A percentile compares a stretch with the other conserved stretches of the same genome.
phyloP scores from a whole-genome alignment of 2,113 vertebrate genomes.

The Micromys minutus region DNA sequence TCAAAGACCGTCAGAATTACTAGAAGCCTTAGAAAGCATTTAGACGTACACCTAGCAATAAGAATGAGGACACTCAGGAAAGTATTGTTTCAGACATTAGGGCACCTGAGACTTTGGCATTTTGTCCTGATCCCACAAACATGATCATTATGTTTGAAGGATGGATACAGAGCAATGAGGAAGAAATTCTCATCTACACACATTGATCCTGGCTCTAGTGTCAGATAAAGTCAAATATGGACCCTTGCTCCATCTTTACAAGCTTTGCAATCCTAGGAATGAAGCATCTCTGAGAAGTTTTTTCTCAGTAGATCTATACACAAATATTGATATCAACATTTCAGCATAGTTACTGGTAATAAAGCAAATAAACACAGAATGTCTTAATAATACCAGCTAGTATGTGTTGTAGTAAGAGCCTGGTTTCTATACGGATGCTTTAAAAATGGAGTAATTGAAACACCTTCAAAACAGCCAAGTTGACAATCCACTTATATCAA shows the following conservation, averaged over 20 bases:
- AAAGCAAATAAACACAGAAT: neutral
- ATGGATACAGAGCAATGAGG: neutral
- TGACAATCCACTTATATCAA: conserved; percentile 52
- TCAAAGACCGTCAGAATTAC: conserved; percentile 60
- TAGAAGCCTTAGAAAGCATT: conserved; percentile 52
- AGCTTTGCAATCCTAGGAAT: neutral
- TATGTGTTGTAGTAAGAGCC: neutral
- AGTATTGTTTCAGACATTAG: conserved; percentile 22
- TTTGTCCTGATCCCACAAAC: neutral
- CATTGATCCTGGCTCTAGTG: neutral
- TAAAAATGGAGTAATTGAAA: conserved; percentile 46
- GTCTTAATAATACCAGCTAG: neutral
- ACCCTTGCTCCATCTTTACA: neutral
- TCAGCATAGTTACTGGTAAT: neutral
- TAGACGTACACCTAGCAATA: conserved; percentile 36
- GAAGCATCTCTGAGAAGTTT: neutral
- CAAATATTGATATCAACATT: neutral
- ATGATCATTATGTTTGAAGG: conserved; percentile 26
- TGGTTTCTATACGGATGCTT: neutral
- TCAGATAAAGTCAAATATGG: conserved; percentile 38
- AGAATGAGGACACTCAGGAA: conserved; percentile 36
- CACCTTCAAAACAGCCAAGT: conserved; percentile 29
- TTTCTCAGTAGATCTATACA: conserved; percentile 1
- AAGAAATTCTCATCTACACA: neutral
- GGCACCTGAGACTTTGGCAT: neutral